Conservation (phyloP, 2,888 invertebrate genomes). For the Ligdia adustata region DNA sequence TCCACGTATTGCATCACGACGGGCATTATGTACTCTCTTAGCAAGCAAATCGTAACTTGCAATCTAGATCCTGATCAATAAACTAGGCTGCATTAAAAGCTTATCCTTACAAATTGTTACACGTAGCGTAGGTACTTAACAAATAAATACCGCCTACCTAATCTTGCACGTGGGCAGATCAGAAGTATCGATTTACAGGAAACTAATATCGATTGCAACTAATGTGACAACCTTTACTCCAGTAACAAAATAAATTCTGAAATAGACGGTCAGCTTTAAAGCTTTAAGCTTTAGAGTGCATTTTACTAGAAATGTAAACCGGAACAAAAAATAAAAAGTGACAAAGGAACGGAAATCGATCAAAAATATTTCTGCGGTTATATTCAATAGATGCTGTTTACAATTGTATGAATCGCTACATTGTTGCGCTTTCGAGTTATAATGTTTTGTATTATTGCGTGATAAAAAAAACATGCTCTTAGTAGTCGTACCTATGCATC, state of each 20-base stretch:
- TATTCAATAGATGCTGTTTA: slow-evolving; percentile 27
- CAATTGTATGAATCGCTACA: slow-evolving; percentile 27
- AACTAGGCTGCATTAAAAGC: slow-evolving; percentile 5
- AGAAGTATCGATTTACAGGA: slow-evolving; percentile 74
- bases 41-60: slow-evolving; percentile 1
- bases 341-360: slow-evolving; percentile 54
- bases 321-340: slow-evolving; percentile 49
- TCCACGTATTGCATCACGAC: too few species aligned
- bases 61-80: slow-evolving; percentile 6
- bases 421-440: slow-evolving; percentile 29
- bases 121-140: slow-evolving; percentile 6
- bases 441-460: slow-evolving; percentile 23
- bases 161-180: slow-evolving; percentile 28
- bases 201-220: slow-evolving; percentile 64
- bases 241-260: slow-evolving; percentile 16
- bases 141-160: slow-evolving; percentile 20
- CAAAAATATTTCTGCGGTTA: slow-evolving; percentile 38
- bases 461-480: slow-evolving; percentile 8
- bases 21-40: too few species aligned
- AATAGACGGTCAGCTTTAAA: too few species aligned
- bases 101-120: slow-evolving; percentile 20
- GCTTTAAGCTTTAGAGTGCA: background rate
- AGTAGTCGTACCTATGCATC: slow-evolving; percentile 1
- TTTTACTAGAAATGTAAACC: slow-evolving; percentile 21
- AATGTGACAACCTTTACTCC: slow-evolving; percentile 58